A percentile compares a stretch with the other conserved stretches of the same genome.
phyloP scores from a whole-genome alignment of 2,888 invertebrate species.

The Formica aserva region DNA sequence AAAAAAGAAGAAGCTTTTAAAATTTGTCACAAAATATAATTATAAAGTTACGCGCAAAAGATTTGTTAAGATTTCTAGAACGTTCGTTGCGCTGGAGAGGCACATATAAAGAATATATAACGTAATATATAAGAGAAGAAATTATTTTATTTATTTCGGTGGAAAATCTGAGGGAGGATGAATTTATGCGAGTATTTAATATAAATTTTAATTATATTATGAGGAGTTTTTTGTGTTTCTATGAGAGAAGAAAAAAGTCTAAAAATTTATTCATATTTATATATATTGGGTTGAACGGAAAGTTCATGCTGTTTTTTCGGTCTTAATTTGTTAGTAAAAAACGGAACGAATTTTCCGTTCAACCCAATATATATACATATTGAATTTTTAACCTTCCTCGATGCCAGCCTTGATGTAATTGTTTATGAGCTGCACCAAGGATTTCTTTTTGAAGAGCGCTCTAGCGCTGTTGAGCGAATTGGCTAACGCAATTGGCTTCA shows the following conservation, averaged over 20 bases:
- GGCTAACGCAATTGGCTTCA: constrained; percentile 48
- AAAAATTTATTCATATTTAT: neutral
- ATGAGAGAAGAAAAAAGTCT: neutral
- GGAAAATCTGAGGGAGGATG: neutral
- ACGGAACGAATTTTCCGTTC: too few relatives aligned
- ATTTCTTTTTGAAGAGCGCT: constrained; percentile 67
- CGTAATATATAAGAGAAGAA: neutral
- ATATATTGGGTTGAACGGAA: too few relatives aligned
- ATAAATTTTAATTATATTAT: constrained; percentile 5
- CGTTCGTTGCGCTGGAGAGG: too few relatives aligned
- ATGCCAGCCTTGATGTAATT: constrained; percentile 77
- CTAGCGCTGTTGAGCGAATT: constrained; percentile 59
- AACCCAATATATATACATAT: neutral
- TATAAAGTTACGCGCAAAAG: neutral
- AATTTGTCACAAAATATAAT: neutral
- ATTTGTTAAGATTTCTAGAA: neutral
- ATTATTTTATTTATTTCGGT: neutral
- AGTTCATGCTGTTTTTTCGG: too few relatives aligned
- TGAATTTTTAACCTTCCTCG: constrained; percentile 73
- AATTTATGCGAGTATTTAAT: neutral
- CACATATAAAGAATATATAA: too few relatives aligned
- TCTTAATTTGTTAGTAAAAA: too few relatives aligned
- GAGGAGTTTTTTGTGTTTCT: neutral
- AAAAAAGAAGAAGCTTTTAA: neutral
- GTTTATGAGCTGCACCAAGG: constrained; percentile 76